These are phyloP conservation scores for Drosophila vallismaia DNA, from an alignment of 2,888 invertebrate species.

Conservation along the genomic window DNA sequence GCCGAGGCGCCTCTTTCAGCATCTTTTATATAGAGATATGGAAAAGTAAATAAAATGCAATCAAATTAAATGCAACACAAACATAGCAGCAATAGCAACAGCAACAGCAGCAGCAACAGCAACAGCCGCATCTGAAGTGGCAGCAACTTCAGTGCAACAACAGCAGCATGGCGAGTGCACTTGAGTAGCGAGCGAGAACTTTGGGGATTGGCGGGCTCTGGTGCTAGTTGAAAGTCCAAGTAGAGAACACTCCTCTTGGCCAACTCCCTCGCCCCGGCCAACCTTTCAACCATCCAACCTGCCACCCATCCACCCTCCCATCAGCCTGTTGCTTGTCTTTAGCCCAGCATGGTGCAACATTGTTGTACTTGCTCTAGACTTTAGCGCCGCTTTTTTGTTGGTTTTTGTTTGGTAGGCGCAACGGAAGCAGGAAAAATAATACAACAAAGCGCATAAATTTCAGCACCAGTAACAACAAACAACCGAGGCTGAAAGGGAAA, in stretches of 20 bases:
- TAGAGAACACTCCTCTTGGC: conserved; percentile 28
- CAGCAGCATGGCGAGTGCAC: conserved; percentile 52
- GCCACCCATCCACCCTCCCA: conserved; percentile 4
- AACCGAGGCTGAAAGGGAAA: conserved; percentile 13
- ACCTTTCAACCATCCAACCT: not conserved
- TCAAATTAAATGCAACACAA: conserved; percentile 75
- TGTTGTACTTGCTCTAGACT: conserved; percentile 45
- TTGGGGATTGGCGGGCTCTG: conserved; percentile 52
- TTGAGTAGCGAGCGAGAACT: conserved; percentile 46
- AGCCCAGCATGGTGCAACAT: conserved; percentile 68
- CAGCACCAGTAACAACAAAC: conserved; percentile 51
- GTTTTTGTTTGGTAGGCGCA: conserved; percentile 53
- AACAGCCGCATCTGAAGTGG: conserved; percentile 54
- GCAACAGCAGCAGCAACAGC: conserved; percentile 24
- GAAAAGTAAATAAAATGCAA: conserved; percentile 77
- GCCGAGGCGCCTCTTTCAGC: conserved; percentile 41
- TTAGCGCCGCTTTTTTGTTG: conserved; percentile 21
- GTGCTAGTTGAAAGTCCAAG: conserved; percentile 45
- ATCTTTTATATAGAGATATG: conserved; percentile 41
- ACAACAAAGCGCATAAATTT: conserved; percentile 70
- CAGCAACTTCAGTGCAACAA: conserved; percentile 50
- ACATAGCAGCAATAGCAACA: conserved; percentile 42
- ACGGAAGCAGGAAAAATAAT: conserved; percentile 72
- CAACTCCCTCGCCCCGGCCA: not conserved
- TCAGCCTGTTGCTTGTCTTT: conserved; percentile 72